Base-by-base conservation (phyloP, 2,888 invertebrate genomes). In the Pristionchus maxplancki region DNA sequence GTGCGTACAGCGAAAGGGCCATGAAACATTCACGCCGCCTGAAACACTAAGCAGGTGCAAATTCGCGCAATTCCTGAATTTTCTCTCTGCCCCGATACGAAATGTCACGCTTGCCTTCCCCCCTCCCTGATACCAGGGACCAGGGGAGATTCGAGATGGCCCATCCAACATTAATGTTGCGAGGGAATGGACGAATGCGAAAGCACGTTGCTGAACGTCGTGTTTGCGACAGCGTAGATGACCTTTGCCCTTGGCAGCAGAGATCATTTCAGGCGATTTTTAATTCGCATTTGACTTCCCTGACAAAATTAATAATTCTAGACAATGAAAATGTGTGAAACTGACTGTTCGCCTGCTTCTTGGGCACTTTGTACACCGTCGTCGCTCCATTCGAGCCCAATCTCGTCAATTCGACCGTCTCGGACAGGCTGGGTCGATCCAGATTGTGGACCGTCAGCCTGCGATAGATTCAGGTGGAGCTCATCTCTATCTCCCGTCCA, bases 41-140 rank as follows among this genome's bases (percentile, higher is more conserved):
- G 71, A 71, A 71, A 71, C 71, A 11, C 71, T 71, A 71, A 71
- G 37, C 71, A 71, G 71, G 71, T 71, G 71, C 71, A 71, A 71
- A 71, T 71, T 71, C 71, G 71, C 37, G 37, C 71, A 20, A 71
- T 71, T 71, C 37, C 71, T 40, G 71, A 34, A 71, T 71, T 34
- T 71, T 37, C 53, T 53, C 53, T 20, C n/a, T 58, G 20, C 20
- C 24, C 20, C 53, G 71, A 40, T 67, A 17, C 20, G 71, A 71
- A 71, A 71, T 71, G 71, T 71, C 71, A 71, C 71, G 71, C 71
- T 71, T 67, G 28, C 64, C 5, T 24, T 4, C 28, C 13, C 28
- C 28, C 13, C 71, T 37, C 6, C 20, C 71, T 37, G 71, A 71
- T 71, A 71, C 71, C 71, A 71, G 71, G 71, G 71, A 71, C 71